A percentile compares a stretch with the other conserved stretches of the same genome.
These are phyloP conservation scores for Latheticus oryzae DNA, from an alignment of 2,888 invertebrate genomes.

Conservation along the genomic window DNA sequence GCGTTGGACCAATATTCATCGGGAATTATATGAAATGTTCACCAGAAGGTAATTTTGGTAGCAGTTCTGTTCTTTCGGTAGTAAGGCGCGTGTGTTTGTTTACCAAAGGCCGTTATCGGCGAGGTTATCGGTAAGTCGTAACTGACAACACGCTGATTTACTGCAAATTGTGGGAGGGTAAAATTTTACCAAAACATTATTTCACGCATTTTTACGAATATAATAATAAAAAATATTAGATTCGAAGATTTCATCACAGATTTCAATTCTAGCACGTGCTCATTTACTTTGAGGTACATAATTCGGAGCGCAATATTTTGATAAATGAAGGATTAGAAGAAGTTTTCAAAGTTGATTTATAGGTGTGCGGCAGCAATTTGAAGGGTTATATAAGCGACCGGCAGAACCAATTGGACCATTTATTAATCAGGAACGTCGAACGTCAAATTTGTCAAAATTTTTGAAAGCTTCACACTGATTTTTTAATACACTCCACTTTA, in stretches of 20 bases:
- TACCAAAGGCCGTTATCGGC: slow-evolving; percentile 23
- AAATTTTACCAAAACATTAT: slow-evolving; percentile 6
- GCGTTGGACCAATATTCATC: slow-evolving; percentile 55
- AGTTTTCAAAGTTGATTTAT: slow-evolving; percentile 39
- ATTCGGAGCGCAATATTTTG: slow-evolving; percentile 16
- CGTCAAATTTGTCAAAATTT: slow-evolving; percentile 35
- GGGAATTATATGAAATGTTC: slow-evolving; percentile 47
- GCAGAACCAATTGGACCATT: slow-evolving; percentile 21
- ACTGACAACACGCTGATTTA: slow-evolving; percentile 18
- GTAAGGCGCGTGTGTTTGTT: slow-evolving; percentile 38
- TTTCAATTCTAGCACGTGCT: slow-evolving; percentile 21
- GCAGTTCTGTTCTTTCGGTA: slow-evolving; percentile 42
- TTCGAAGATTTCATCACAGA: background rate
- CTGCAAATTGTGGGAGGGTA: background rate
- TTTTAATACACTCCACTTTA: slow-evolving; percentile 24
- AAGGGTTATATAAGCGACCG: slow-evolving; percentile 30
- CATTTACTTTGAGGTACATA: slow-evolving; percentile 5
- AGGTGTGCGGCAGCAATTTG: slow-evolving; percentile 21
- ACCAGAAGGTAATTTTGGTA: slow-evolving; percentile 46
- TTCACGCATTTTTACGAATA: background rate
- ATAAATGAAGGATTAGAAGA: slow-evolving; percentile 30
- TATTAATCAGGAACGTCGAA: slow-evolving; percentile 31
- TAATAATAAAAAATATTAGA: background rate
- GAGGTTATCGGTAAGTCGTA: slow-evolving; percentile 39
- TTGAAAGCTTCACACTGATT: slow-evolving; percentile 13